phyloP scores from a whole-genome alignment of 2,888 invertebrate species.

The Villa cingulata region DNA sequence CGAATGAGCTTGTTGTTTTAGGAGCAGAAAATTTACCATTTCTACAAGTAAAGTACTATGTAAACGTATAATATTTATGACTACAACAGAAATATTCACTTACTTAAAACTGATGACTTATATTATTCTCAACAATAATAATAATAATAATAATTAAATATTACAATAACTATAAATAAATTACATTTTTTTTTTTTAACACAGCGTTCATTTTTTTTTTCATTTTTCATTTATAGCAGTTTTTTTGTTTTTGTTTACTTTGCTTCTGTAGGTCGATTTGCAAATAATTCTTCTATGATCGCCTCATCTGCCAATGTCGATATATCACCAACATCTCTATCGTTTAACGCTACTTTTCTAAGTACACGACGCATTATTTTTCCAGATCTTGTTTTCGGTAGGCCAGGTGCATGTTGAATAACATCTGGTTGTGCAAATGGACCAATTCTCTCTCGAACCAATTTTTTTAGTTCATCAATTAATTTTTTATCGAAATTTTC shows the following conservation, averaged over 20 bases:
- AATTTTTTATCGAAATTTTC: constrained; percentile 55
- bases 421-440: constrained; percentile 92
- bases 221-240: no score
- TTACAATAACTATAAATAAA: no score
- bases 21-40: no score
- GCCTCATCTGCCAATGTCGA: constrained; percentile 86
- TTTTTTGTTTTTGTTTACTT: not conserved
- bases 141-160: no score
- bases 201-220: no score
- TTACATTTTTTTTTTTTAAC: no score
- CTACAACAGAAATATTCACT: no score
- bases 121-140: no score
- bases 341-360: constrained; percentile 82
- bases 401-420: constrained; percentile 82
- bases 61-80: no score
- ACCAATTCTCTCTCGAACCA: constrained; percentile 83
- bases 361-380: constrained; percentile 96
- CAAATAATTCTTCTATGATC: constrained; percentile 71
- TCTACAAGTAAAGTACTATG: no score
- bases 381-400: constrained; percentile 95
- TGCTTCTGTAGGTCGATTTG: constrained; percentile 45
- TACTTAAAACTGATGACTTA: no score
- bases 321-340: constrained; percentile 79
- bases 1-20: no score
- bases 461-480: constrained; percentile 54